Conservation (phyloP, 2,888 invertebrate genomes). For the Quadriops clusia region DNA sequence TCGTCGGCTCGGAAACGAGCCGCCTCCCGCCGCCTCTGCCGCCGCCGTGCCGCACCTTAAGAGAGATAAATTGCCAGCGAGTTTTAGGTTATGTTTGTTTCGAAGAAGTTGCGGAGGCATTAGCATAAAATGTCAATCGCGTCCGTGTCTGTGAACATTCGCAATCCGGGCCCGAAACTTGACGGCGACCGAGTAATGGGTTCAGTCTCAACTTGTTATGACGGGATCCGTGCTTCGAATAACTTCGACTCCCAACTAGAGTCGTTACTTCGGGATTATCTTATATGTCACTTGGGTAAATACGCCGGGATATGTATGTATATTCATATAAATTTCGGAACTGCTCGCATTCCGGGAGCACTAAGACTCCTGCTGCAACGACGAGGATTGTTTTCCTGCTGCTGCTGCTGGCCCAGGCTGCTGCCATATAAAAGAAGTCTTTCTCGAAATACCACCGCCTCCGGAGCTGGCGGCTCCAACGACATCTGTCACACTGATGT, state of each 20-base stretch:
- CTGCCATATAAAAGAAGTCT: too few relatives aligned
- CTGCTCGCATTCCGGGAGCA: too few relatives aligned
- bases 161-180: constrained; percentile 25
- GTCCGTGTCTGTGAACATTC: constrained; percentile 22
- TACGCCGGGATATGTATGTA: constrained; percentile 18
- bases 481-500: too few relatives aligned
- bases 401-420: too few relatives aligned
- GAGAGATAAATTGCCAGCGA: constrained; percentile 8
- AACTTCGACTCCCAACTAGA: constrained; percentile 18
- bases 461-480: too few relatives aligned
- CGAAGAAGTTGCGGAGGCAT: constrained; percentile 21
- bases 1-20: too few relatives aligned
- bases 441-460: too few relatives aligned
- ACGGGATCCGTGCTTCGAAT: constrained; percentile 25
- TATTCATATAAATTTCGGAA: constrained; percentile 13
- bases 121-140: constrained; percentile 30
- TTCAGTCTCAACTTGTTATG: constrained; percentile 30
- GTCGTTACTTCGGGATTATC: constrained; percentile 20
- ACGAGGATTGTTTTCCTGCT: too few relatives aligned
- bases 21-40: too few relatives aligned
- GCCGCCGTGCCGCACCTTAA: too few relatives aligned
- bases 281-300: constrained; percentile 19
- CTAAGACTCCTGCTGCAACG: too few relatives aligned
- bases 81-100: constrained; percentile 21
- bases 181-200: constrained; percentile 29